Conservation (phyloP, 2,113 vertebrate species). For the Phalacrocorax brasilianus region DNA sequence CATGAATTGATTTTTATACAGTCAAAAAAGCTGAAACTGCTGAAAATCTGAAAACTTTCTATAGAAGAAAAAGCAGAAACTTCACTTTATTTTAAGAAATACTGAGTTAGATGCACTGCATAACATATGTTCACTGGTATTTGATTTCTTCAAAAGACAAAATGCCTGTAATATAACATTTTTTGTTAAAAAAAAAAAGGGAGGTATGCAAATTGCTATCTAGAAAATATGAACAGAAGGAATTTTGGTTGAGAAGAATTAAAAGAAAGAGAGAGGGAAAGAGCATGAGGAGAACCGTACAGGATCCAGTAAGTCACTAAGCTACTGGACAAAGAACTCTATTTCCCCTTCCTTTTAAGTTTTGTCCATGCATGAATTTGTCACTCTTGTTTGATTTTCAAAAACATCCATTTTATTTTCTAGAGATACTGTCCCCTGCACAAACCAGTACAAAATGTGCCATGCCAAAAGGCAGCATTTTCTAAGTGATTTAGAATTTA, state of each 20-base stretch:
- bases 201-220: background rate
- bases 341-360: background rate
- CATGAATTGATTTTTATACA: background rate
- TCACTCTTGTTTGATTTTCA: background rate
- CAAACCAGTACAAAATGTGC: background rate
- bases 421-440: background rate
- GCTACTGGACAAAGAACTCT: background rate
- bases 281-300: background rate
- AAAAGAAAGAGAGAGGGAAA: background rate
- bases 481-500: background rate
- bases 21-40: background rate
- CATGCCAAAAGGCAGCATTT: background rate
- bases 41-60: background rate
- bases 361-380: background rate
- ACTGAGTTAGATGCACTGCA: background rate
- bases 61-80: background rate
- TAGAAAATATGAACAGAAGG: background rate
- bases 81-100: constrained; percentile 34
- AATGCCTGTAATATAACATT: background rate
- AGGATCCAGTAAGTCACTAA: background rate
- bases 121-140: constrained; percentile 11
- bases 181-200: background rate
- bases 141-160: background rate
- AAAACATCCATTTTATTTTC: background rate
- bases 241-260: background rate